These are phyloP conservation scores for Xenopus tropicalis DNA, from an alignment of 2,113 vertebrate species.

Conservation along the genomic window DNA sequence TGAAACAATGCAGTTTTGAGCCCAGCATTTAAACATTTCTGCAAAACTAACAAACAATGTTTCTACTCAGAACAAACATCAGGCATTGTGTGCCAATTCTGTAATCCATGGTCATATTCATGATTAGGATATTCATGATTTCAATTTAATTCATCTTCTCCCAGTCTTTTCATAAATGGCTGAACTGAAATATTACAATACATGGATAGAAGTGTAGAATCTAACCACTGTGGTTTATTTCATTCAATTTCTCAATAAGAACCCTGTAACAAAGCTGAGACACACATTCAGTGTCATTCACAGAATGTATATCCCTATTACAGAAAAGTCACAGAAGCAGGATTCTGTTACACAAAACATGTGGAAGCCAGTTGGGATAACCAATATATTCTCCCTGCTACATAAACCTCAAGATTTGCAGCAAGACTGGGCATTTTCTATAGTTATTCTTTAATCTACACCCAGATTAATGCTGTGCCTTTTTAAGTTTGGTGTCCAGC, in stretches of 20 bases:
- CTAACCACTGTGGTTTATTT: constrained; percentile 2
- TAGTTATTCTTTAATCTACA: neutral
- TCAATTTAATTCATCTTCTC: too few species aligned
- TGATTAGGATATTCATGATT: too few species aligned
- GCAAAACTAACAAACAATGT: too few species aligned
- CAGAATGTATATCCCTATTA: constrained; percentile 1
- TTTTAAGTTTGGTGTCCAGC: constrained; percentile 1
- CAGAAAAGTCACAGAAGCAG: neutral
- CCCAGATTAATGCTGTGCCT: neutral
- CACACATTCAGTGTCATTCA: neutral
- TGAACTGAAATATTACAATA: neutral
- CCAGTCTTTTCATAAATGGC: too few species aligned
- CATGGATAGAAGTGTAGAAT: neutral
- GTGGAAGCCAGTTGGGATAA: neutral
- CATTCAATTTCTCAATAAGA: neutral
- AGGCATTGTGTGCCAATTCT: too few species aligned
- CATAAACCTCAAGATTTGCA: neutral
- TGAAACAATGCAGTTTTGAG: too few species aligned
- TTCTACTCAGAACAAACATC: too few species aligned
- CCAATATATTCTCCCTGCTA: neutral
- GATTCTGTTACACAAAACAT: neutral
- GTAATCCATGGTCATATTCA: too few species aligned
- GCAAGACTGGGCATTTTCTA: neutral
- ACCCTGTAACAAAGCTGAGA: neutral
- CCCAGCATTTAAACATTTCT: too few species aligned